These are phyloP conservation scores for Rhorus exstirpatorius DNA, from an alignment of 2,888 invertebrate species.

Conservation along the genomic window DNA sequence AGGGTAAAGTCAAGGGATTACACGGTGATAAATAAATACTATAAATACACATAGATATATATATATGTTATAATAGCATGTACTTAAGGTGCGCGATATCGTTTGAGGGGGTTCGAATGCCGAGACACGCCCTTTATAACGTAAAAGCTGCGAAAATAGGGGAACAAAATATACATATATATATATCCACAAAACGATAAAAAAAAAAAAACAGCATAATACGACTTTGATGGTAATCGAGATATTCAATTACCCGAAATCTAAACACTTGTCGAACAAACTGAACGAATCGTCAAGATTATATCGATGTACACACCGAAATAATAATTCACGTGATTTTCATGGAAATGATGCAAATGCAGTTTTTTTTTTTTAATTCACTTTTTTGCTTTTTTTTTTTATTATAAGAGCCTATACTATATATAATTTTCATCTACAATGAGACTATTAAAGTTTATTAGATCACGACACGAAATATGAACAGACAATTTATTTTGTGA, in stretches of 20 bases:
- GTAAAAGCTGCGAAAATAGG: conserved; percentile 51
- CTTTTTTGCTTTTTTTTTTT: conserved; percentile 44
- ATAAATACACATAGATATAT: conserved; percentile 38
- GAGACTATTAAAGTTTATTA: conserved; percentile 72
- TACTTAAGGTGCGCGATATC: conserved; percentile 51
- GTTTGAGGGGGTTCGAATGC: conserved; percentile 45
- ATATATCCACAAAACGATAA: conserved; percentile 2
- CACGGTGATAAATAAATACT: conserved; percentile 85
- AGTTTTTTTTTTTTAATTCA: conserved; percentile 31
- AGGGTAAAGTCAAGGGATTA: conserved; percentile 85
- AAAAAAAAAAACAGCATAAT: conserved; percentile 33
- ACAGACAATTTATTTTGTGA: conserved; percentile 68
- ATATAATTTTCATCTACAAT: conserved; percentile 73
- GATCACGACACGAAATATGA: conserved; percentile 84
- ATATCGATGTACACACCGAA: background rate
- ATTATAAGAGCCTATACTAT: conserved; percentile 57
- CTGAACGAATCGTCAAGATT: background rate
- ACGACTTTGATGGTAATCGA: conserved; percentile 55
- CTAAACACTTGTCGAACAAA: conserved; percentile 54
- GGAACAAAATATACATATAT: conserved; percentile 24
- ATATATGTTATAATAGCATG: background rate
- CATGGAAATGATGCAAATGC: conserved; percentile 17
- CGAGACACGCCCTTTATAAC: conserved; percentile 59
- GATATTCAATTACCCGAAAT: conserved; percentile 48
- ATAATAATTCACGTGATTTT: background rate